Evolutionary conservation across 1,140 invertebrate genomes (phyloP).

Genomic region (Ridgeia piscesae): DNA sequence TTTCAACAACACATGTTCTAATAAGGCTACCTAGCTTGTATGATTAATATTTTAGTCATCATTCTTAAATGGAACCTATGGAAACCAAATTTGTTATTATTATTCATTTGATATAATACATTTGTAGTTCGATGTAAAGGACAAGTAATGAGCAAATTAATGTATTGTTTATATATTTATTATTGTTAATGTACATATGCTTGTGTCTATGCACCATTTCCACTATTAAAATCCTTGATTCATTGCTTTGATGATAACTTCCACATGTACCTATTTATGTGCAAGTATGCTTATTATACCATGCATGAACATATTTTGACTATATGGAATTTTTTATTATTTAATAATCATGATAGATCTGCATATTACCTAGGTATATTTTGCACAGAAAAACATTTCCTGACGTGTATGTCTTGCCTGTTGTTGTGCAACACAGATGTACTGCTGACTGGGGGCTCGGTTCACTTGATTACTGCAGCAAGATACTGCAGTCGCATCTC

Average conservation of each 20-base stretch:
- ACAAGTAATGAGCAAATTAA: background rate
- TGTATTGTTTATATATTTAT: background rate
- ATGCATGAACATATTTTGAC: too few relatives aligned
- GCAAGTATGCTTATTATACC: too few relatives aligned
- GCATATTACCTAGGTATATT: background rate
- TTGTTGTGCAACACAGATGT: background rate
- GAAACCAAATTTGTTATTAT: background rate
- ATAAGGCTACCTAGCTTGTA: too few relatives aligned
- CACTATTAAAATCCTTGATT: too few relatives aligned
- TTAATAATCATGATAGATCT: background rate
- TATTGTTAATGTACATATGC: background rate
- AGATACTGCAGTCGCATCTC: background rate
- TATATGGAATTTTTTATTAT: too few relatives aligned
- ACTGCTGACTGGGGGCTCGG: background rate
- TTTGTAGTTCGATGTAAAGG: background rate
- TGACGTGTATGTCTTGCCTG: background rate
- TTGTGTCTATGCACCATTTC: background rate
- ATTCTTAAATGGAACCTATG: too few relatives aligned
- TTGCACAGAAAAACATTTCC: background rate
- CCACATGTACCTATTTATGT: too few relatives aligned
- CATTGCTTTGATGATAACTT: too few relatives aligned
- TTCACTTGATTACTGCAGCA: background rate
- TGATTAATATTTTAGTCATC: too few relatives aligned
- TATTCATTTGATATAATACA: background rate
- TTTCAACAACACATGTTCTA: too few relatives aligned